Conservation (phyloP, 37 sponge, comb jelly and placozoan genomes). For the Axinella damicornis region DNA sequence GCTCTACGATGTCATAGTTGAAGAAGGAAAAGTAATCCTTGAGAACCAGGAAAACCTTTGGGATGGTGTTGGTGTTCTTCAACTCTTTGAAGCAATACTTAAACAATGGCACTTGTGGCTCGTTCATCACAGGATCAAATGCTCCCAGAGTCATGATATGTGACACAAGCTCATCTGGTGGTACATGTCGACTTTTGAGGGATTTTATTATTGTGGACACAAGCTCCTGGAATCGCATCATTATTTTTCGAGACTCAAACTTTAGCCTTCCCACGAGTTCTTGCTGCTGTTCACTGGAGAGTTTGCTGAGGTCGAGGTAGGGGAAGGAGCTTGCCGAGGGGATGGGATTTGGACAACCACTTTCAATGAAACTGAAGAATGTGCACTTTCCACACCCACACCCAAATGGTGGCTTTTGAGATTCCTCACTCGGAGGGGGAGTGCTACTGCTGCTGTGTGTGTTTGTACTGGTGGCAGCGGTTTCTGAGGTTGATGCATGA, state of each 20-base stretch:
- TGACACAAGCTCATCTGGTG: not conserved
- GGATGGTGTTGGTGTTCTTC: not conserved
- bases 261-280: not conserved
- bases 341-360: not conserved
- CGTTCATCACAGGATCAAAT: not conserved
- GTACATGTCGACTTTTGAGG: not conserved
- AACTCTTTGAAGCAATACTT: not conserved
- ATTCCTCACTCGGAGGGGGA: no score
- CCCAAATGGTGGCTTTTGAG: not conserved
- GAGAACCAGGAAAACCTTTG: not conserved
- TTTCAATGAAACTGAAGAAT: not conserved
- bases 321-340: conserved; percentile 7
- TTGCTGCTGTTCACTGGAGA: not conserved
- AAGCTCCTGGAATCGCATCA: not conserved
- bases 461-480: no score
- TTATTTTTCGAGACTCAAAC: not conserved
- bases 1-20: not conserved
- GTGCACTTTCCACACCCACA: conserved; percentile 30
- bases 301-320: not conserved
- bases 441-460: no score
- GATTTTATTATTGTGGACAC: not conserved
- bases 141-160: not conserved
- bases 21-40: not conserved
- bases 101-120: not conserved
- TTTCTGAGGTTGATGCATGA: no score